Evolutionary conservation across 2,113 vertebrate species (phyloP).

Genomic region (Vulpes lagopus): DNA sequence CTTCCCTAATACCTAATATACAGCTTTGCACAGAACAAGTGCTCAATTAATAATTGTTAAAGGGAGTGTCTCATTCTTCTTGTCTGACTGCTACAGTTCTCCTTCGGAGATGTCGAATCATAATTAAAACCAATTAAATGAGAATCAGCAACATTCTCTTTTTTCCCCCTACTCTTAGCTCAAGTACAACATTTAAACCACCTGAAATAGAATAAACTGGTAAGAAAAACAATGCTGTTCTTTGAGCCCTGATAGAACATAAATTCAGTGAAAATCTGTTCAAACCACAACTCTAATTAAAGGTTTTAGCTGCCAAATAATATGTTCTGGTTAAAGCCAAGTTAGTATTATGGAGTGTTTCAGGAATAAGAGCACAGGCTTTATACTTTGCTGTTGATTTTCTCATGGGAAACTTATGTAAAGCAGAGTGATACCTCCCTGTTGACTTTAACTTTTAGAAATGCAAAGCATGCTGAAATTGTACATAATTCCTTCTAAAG

Average conservation of each 20-base stretch:
- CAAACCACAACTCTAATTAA: slow-evolving; percentile 87
- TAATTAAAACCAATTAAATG: slow-evolving; percentile 63
- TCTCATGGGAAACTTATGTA: slow-evolving; percentile 93
- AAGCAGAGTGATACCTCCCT: slow-evolving; percentile 93
- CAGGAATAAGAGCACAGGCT: slow-evolving; percentile 90
- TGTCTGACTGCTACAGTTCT: not conserved
- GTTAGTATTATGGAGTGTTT: slow-evolving; percentile 90
- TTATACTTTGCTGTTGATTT: slow-evolving; percentile 91
- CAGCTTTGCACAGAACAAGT: not conserved
- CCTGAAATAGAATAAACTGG: slow-evolving; percentile 84
- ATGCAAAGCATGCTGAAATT: slow-evolving; percentile 92
- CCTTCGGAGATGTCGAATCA: slow-evolving; percentile 28
- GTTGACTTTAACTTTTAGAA: slow-evolving; percentile 91
- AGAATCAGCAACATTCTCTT: slow-evolving; percentile 35
- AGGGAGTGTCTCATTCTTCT: not conserved
- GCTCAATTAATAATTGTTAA: slow-evolving; percentile 1
- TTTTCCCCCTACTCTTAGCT: not conserved
- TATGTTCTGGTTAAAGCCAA: slow-evolving; percentile 87
- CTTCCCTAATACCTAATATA: not conserved
- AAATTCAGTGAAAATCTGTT: slow-evolving; percentile 86
- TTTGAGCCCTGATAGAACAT: slow-evolving; percentile 81
- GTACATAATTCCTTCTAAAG: slow-evolving; percentile 95
- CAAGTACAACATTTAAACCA: slow-evolving; percentile 59
- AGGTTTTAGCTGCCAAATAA: slow-evolving; percentile 88
- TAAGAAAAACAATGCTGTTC: slow-evolving; percentile 82